Evolutionary conservation across 2,888 invertebrate species (phyloP), one percentile per base, ranked within the genome.

Genomic region (Diarsia rubi): DNA sequence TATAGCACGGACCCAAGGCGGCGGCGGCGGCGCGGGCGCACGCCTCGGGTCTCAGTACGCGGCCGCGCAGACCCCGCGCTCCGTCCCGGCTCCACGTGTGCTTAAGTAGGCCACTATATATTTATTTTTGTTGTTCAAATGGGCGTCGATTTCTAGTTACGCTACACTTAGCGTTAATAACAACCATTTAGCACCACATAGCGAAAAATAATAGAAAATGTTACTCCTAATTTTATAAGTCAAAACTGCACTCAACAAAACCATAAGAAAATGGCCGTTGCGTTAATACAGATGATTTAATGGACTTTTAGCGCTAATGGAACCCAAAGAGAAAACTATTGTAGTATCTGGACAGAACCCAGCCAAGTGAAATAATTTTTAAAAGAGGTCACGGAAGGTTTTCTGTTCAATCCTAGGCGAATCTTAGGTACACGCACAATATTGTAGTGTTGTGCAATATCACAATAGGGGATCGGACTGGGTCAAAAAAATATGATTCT

Each of bases 291-390:
- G 21, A 75, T 83, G 78, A 84, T 79, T 73, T 75, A 86, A 78
- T 65, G 67, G n/a, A 75, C 86, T 86, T 86, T 84, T 79, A 86
- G 83, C 70, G 54, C 27, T 84, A 84, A 86, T 84, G 83, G 83
- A 69, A 73, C 57, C 31, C 49, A 75, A 76, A 72, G 57, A 75
- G 14, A 75, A 73, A 79, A 73, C 70, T 74, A 73, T 75, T 80
- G 69, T 78, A 31, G 60, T 65, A 45, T 64, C 79, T 75, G 74
- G 54, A 69, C 57, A 24, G 62, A 24, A 76, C 21, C 47, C 75
- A 60, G 52, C 27, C 62, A 70, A 72, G 62, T 66, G 69, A 52
- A 81, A 69, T 65, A 59, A 60, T 78, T 57, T 44, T 64, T 37
- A 45, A 71, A 42, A 54, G 63, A 68, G 73, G 45, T 67, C 21